Evolutionary conservation across 1,140 invertebrate genomes (phyloP), one percentile per base, ranked within the genome.

Genomic region (Propsilocerus akamusi): DNA sequence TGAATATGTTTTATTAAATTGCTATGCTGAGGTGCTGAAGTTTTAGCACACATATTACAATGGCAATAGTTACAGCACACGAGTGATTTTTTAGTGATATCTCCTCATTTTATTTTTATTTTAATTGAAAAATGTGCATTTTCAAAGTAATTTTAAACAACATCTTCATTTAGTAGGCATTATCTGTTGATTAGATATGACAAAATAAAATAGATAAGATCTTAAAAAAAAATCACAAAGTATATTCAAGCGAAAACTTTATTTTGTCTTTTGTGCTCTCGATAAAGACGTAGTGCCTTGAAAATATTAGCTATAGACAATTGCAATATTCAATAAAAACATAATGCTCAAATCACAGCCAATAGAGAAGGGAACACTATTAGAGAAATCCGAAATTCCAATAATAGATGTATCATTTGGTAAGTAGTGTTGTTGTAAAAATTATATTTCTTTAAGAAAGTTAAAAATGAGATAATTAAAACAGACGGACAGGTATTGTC

Each of bases 321-420:
- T 30, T 12, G 14, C 28, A 41, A n/a, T n/a, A n/a, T n/a, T n/a
- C n/a, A n/a, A n/a, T n/a, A n/a, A n/a, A n/a, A n/a, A n/a, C n/a
- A n/a, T n/a, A n/a, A n/a, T n/a, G n/a, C n/a, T n/a, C n/a, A n/a
- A n/a, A n/a, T n/a, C n/a, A n/a, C n/a, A n/a, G n/a, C n/a, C n/a
- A n/a, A n/a, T n/a, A n/a, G n/a, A n/a, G n/a, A n/a, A 41, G 14
- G 34, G 22, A 20, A 41, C 34, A 17, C 17, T 41, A 17, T 17
- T 41, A 8, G 34, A 41, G 17, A 41, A 41, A 20, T 41, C 34
- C 17, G 8, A 20, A 20, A 41, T 41, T 20, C 34, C 34, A 6
- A 41, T 41, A 8, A 41, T 41, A 20, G 34, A 41, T 17, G 34
- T 41, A 20, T 41, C 34, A 41, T 41, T 41, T 41, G 34, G 34